Percentiles rank a stretch among this genome's conserved stretches.
Conservation (phyloP, 2,113 vertebrate species). For the Nannobrachium achirus region DNA sequence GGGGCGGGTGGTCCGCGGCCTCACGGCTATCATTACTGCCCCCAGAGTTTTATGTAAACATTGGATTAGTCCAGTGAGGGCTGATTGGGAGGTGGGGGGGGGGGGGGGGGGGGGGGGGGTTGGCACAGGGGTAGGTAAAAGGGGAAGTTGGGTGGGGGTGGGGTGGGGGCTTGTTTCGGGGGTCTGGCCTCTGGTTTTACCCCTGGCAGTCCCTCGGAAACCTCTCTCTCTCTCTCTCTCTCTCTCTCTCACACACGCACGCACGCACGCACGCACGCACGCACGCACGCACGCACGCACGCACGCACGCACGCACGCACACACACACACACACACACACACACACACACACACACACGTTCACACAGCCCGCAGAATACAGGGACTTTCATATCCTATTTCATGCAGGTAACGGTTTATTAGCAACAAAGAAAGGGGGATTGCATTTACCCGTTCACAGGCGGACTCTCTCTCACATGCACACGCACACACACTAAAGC, state of each 20-base stretch:
- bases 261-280: not conserved
- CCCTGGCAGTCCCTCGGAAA: slow-evolving; percentile 48
- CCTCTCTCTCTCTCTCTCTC: not conserved
- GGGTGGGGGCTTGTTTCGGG: slow-evolving; percentile 22
- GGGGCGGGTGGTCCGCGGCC: slow-evolving; percentile 65
- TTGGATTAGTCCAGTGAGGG: slow-evolving; percentile 66
- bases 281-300: not conserved
- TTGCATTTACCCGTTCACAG: not conserved
- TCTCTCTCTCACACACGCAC: not conserved
- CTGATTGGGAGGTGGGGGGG: slow-evolving; percentile 62
- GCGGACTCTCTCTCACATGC: not conserved
- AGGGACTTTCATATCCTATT: slow-evolving; percentile 7
- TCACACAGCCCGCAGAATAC: not conserved
- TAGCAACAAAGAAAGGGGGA: not conserved
- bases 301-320: not conserved
- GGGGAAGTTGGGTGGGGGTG: no score
- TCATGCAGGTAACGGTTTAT: slow-evolving; percentile 39
- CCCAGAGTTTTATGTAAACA: slow-evolving; percentile 75
- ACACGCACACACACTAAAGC: no score
- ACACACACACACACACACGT: slow-evolving; percentile 1
- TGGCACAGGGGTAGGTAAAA: slow-evolving; percentile 24
- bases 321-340: slow-evolving; percentile 9
- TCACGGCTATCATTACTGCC: slow-evolving; percentile 77
- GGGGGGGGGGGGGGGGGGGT: slow-evolving; percentile 30
- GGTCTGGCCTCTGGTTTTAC: slow-evolving; percentile 60